Conservation (phyloP, 1,140 invertebrate species). For the Bursaphelenchus mucronatus region DNA sequence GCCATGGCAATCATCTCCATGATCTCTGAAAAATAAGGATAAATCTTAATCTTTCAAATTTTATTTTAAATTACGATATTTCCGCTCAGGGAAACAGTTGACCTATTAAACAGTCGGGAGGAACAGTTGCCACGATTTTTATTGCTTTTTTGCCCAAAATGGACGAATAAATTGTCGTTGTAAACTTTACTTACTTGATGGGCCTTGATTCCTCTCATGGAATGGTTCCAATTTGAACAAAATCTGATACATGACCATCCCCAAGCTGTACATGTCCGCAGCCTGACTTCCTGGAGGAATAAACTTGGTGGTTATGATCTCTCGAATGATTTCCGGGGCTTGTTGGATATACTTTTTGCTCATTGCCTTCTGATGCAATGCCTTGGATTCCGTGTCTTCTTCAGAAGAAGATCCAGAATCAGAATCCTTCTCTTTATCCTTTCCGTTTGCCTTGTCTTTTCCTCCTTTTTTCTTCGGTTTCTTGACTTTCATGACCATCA, state of each 20-base stretch:
- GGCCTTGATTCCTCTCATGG: conserved; percentile 51
- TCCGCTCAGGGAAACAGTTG: too few relatives aligned
- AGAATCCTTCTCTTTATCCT: conserved; percentile 17
- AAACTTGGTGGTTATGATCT: conserved; percentile 48
- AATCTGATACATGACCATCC: conserved; percentile 59
- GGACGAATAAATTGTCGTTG: too few relatives aligned
- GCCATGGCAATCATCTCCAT: conserved; percentile 53
- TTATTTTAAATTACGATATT: too few relatives aligned
- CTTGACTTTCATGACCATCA: conserved; percentile 13
- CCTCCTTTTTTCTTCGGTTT: conserved; percentile 22
- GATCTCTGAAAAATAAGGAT: conserved; percentile 37
- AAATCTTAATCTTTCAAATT: too few relatives aligned
- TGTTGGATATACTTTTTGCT: conserved; percentile 53
- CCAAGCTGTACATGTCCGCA: conserved; percentile 54
- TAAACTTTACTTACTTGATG: conserved; percentile 32
- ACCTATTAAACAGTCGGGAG: too few relatives aligned
- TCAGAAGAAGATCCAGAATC: neutral
- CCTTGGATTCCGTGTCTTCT: conserved; percentile 28
- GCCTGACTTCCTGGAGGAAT: conserved; percentile 44
- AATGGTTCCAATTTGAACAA: conserved; percentile 59
- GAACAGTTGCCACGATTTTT: neutral
- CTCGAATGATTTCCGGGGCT: conserved; percentile 58
- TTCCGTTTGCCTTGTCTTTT: conserved; percentile 21
- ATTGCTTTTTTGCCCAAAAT: too few relatives aligned
- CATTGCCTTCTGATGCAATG: conserved; percentile 7